phyloP scores from a whole-genome alignment of 2,113 vertebrate genomes.

The Xenopus borealis region DNA sequence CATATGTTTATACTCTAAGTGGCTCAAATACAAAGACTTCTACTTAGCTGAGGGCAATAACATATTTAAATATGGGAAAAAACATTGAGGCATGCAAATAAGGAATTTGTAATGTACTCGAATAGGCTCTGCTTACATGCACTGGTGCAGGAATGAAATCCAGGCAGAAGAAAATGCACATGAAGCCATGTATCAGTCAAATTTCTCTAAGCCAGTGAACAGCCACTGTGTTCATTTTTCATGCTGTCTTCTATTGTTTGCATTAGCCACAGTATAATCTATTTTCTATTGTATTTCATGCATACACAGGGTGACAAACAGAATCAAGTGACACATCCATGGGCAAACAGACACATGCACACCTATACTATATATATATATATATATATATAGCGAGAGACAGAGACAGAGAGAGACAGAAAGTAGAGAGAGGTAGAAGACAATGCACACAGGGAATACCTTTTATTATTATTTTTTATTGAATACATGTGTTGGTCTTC shows the following conservation, averaged over 20 bases:
- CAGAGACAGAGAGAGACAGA: no score
- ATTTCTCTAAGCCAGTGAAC: constrained; percentile 27
- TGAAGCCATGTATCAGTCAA: constrained; percentile 34
- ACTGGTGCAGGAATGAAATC: constrained; percentile 26
- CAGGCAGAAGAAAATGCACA: constrained; percentile 14
- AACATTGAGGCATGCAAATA: constrained; percentile 28
- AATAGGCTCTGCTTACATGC: constrained; percentile 18
- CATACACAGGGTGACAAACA: not conserved
- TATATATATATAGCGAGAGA: no score
- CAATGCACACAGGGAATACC: no score
- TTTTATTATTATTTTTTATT: no score
- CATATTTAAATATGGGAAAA: constrained; percentile 28
- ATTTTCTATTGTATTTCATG: not conserved
- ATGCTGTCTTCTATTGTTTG: constrained; percentile 22
- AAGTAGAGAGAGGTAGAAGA: no score
- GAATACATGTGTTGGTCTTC: no score
- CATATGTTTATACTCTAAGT: constrained; percentile 33
- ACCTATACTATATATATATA: no score
- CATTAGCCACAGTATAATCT: constrained; percentile 14
- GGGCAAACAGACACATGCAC: no score
- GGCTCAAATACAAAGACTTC: constrained; percentile 11
- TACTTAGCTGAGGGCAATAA: constrained; percentile 20
- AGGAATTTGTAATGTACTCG: constrained; percentile 13
- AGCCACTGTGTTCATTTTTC: constrained; percentile 1
- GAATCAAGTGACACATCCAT: not conserved